These are phyloP conservation scores for Pemphigus obesinymphae DNA, from an alignment of 1,140 invertebrate genomes.

Conservation along the genomic window DNA sequence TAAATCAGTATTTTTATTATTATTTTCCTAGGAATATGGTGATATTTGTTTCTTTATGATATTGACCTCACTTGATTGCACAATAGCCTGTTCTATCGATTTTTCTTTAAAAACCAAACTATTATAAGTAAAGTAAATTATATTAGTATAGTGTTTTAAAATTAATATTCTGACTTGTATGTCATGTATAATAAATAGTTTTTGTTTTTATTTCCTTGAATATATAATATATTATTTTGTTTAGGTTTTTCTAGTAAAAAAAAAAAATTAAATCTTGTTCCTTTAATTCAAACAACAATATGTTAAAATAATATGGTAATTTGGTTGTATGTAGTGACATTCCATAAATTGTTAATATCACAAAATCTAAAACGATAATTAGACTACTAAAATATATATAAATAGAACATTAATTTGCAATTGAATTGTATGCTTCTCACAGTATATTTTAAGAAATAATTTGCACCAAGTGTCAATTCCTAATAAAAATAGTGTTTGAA, in stretches of 20 bases:
- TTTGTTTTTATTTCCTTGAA: background rate
- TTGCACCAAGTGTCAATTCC: background rate
- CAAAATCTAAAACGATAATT: background rate
- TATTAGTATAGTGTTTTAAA: background rate
- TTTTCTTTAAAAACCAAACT: background rate
- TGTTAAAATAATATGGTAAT: background rate
- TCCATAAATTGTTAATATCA: background rate
- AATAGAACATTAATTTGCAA: too few species aligned
- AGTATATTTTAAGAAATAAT: background rate
- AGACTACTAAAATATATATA: background rate
- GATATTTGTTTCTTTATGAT: constrained; percentile 15
- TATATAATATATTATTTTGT: background rate
- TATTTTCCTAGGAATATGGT: background rate
- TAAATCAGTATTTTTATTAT: background rate
- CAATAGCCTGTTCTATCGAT: background rate
- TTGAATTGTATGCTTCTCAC: background rate
- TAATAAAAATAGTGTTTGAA: background rate
- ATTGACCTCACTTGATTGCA: background rate
- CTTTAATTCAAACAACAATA: background rate
- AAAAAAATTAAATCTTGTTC: background rate
- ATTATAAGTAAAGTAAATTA: background rate
- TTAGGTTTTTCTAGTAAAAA: too few species aligned
- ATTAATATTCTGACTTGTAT: background rate
- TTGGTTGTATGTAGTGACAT: background rate
- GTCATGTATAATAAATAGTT: background rate